Evolutionary conservation across 2,888 invertebrate genomes (phyloP), one percentile per base, ranked within the genome.

Genomic region (Cantharis rufa): DNA sequence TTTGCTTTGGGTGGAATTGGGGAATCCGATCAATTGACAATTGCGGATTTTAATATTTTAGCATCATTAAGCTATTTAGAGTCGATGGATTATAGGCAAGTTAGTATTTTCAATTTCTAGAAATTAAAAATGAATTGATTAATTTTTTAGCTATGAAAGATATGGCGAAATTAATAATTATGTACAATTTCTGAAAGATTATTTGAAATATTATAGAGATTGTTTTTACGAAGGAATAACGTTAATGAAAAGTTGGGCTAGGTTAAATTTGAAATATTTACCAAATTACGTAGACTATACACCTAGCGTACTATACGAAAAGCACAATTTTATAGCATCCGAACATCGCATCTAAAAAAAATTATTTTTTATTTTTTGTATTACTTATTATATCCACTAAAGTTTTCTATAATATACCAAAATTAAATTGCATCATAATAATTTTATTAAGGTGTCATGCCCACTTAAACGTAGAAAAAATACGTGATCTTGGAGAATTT

Each of bases 71-170:
- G 72, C 27, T 61, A 71, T 27, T 62, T 78, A 5, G 78, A 78
- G 61, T 74, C 78, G 1, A 72, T 78, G 75, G 75, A 75, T 69
- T 78, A 78, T 16, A 78, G 75, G 78, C 72, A 78, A 10, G 28
- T 48, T 48, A 1, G 7, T n/a, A 21, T 68, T 61, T 61, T 21
- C 16, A n/a, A 62, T 62, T 62, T 27, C 15, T 21, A n/a, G 10
- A 3, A 48, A n/a, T n/a, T 28, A 70, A 32, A 32, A 61, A 24
- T 69, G 21, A n/a, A 15, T 62, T 15, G 63, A 63, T 15, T 16
- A 64, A 71, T 75, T 71, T n/a, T 70, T 15, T 32, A 77, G 77
- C 62, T 77, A 74, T 16, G 74, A 74, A 5, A 62, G 32, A 15
- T 69, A 77, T 15, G 61, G 32, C 10, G 15, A 10, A 9, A 18